Evolutionary conservation across 1,140 invertebrate genomes (phyloP), one percentile per base, ranked within the genome.

Genomic region (Trichonephila clavata): DNA sequence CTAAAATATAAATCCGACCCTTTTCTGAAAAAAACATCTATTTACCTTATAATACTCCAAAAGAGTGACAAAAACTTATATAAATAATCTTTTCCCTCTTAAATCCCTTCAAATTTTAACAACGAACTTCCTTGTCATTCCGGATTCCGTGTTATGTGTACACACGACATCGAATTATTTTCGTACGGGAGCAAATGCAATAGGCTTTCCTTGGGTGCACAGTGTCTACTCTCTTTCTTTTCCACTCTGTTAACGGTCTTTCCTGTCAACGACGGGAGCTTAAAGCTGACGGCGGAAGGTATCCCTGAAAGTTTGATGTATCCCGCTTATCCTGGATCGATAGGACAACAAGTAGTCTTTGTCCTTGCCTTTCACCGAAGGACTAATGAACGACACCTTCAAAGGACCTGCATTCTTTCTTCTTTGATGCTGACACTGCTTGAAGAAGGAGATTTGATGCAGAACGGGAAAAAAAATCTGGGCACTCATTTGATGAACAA

Each of bases 241-340:
- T 83, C 39, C 14, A 50, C 18, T 59, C 81, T 81, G 32, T 43
- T 50, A 16, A 32, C 77, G 2, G 18, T 39, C 81, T 83, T 59
- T 20, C 21, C 39, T 83, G 81, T 59, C 81, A 59, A 81, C 18
- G 24, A 50, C 13, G 32, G 77, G 32, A 50, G 43, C 81, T 27
- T 27, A 21, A 59, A 59, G 50, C 43, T 57, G 81, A 57, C 81
- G 24, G 43, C 20, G 14, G 18, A 20, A 50, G 50, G 81, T 83
- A 83, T 83, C 81, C 43, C 18, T 59, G 43, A 50, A 59, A 57
- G 81, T 83, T 83, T 83, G 81, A 83, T 59, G 81, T 59, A 16
- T 57, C 81, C 81, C 20, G 18, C 14, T 77, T 77, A 32, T 77
- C 14, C 71, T 6, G 43, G 81, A 83, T 83, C 81, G 81, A 83